phyloP scores from a whole-genome alignment of 37 sponge, comb jelly and placozoan species.

The Beroe forskalii region DNA sequence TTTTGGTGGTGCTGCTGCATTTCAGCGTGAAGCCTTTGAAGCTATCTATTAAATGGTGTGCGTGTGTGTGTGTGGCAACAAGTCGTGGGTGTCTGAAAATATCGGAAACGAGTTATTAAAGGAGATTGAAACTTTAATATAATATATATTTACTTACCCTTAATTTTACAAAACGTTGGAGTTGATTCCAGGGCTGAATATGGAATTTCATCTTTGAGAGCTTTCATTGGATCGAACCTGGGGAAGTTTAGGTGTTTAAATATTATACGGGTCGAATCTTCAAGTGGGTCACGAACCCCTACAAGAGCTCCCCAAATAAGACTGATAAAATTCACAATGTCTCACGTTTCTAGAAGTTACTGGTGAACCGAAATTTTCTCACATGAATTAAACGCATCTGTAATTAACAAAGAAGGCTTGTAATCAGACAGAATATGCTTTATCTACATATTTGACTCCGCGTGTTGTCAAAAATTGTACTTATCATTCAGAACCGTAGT shows the following conservation, averaged over 20 bases:
- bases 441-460: no score
- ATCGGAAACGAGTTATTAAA: background rate
- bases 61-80: no score
- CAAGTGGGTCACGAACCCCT: no score
- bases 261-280: no score
- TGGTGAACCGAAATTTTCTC: background rate
- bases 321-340: background rate
- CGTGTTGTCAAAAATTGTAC: no score
- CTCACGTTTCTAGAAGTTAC: background rate
- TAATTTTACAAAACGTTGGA: constrained; percentile 62
- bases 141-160: background rate
- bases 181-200: constrained; percentile 57
- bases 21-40: background rate
- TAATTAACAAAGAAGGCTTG: background rate
- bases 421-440: no score
- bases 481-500: no score
- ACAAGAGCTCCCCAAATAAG: no score
- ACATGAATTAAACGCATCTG: background rate
- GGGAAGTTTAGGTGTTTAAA: background rate
- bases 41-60: no score
- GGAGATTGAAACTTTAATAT: background rate
- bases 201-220: constrained; percentile 48
- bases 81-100: background rate
- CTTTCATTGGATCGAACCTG: constrained; percentile 63
- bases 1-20: background rate